Conservation (phyloP, 1,140 invertebrate species). For the Trissolcus basalis region DNA sequence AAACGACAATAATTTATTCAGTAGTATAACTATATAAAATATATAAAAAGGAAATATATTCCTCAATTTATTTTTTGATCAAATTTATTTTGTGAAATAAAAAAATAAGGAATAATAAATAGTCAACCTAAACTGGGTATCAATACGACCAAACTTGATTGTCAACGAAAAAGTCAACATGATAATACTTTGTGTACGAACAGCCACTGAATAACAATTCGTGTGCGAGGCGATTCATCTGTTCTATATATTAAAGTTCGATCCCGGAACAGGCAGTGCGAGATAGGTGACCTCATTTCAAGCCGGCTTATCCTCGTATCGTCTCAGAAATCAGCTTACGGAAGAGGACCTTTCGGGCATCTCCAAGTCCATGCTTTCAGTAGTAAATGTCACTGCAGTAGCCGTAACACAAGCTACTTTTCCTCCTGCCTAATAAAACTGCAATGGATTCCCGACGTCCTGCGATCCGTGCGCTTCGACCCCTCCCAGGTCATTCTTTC, state of each 20-base stretch:
- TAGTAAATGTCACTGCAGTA: conserved; percentile 52
- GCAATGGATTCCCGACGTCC: conserved; percentile 35
- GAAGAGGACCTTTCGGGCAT: conserved; percentile 26
- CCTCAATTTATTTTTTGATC: too few species aligned
- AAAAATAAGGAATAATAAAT: too few species aligned
- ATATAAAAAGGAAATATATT: too few species aligned
- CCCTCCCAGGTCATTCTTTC: conserved; percentile 24
- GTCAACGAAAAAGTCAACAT: neutral
- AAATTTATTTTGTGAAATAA: too few species aligned
- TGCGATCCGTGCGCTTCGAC: conserved; percentile 3
- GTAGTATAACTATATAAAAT: too few species aligned
- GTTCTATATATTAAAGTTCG: conserved; percentile 45
- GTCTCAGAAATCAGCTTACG: conserved; percentile 54
- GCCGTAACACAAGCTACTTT: conserved; percentile 51
- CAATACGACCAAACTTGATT: neutral
- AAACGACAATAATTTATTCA: too few species aligned
- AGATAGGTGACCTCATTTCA: conserved; percentile 44
- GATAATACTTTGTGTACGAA: conserved; percentile 3
- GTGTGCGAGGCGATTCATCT: conserved; percentile 47
- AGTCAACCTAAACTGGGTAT: too few species aligned
- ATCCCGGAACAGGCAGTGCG: conserved; percentile 10
- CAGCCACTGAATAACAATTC: conserved; percentile 45
- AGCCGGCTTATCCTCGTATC: conserved; percentile 28
- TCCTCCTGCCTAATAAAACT: conserved; percentile 55
- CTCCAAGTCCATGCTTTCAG: conserved; percentile 29